Evolutionary conservation across 2,113 vertebrate genomes (phyloP).

Genomic region (Otus sunia): DNA sequence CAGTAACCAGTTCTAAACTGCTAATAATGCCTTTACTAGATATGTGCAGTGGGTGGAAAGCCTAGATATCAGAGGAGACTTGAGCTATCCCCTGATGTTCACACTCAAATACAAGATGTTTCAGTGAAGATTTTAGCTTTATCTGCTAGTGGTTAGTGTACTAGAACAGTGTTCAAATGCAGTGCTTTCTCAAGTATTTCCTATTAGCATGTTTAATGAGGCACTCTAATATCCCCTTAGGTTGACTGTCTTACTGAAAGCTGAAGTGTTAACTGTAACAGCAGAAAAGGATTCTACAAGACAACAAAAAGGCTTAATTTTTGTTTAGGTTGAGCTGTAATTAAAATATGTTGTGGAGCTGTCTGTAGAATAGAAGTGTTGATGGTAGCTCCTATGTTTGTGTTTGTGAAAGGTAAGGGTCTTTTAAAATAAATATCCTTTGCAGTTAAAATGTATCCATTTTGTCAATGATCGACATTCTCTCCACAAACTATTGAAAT

Average conservation of each 20-base stretch:
- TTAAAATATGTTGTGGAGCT: not conserved
- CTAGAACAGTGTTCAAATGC: not conserved
- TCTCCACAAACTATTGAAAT: not conserved
- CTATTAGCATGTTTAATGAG: slow-evolving; percentile 12
- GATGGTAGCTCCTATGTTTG: not conserved
- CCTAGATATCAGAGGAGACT: not conserved
- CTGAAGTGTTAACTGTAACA: not conserved
- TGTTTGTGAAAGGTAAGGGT: not conserved
- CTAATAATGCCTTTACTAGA: not conserved
- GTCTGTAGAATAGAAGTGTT: not conserved
- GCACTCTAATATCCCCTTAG: not conserved
- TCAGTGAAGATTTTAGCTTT: not conserved
- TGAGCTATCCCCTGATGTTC: not conserved
- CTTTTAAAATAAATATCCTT: not conserved
- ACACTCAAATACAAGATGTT: not conserved
- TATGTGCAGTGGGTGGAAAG: not conserved
- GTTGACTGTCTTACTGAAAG: slow-evolving; percentile 3
- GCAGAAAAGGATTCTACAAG: not conserved
- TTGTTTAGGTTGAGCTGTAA: not conserved
- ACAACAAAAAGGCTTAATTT: not conserved
- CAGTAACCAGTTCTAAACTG: not conserved
- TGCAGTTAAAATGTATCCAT: not conserved
- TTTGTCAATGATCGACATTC: not conserved
- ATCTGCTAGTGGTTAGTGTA: not conserved
- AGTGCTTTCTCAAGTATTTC: not conserved